Evolutionary conservation across 1,140 invertebrate genomes (phyloP).

Genomic region (Drosophila micromelanica): DNA sequence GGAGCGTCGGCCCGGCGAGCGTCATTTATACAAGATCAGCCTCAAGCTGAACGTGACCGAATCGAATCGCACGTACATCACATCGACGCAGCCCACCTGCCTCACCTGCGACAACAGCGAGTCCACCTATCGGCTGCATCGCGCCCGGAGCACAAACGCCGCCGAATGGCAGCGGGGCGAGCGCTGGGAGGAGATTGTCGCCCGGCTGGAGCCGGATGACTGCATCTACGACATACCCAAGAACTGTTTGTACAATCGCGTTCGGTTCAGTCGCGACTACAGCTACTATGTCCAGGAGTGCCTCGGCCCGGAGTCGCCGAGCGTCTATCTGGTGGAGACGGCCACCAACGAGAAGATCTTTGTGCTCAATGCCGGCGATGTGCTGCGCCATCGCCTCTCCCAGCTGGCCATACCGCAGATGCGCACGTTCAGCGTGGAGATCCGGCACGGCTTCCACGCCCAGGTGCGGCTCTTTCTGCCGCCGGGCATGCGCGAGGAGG

Average conservation of each 20-base stretch:
- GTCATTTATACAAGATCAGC: conserved; percentile 89
- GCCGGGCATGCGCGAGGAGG: conserved; percentile 91
- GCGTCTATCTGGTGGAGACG: conserved; percentile 86
- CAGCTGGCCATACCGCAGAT: conserved; percentile 86
- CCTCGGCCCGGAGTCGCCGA: conserved; percentile 89
- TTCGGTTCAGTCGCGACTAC: conserved; percentile 88
- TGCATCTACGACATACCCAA: conserved; percentile 85
- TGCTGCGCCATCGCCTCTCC: conserved; percentile 85
- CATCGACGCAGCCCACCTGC: conserved; percentile 76
- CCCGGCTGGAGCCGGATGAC: conserved; percentile 67
- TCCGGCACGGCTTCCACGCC: conserved; percentile 84
- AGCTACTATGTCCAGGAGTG: conserved; percentile 89
- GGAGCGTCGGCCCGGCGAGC: conserved; percentile 87
- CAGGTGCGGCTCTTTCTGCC: conserved; percentile 90
- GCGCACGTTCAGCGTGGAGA: conserved; percentile 87
- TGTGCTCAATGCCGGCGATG: conserved; percentile 86
- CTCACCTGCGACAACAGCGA: conserved; percentile 81
- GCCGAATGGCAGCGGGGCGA: conserved; percentile 56
- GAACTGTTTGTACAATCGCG: conserved; percentile 87
- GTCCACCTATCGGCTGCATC: conserved; percentile 65
- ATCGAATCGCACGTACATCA: conserved; percentile 80
- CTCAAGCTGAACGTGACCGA: conserved; percentile 84
- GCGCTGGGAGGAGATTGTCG: conserved; percentile 69
- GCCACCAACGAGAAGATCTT: conserved; percentile 86
- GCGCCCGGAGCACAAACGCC: conserved; percentile 46